These are phyloP conservation scores for Tiphia femorata DNA, from an alignment of 2,888 invertebrate genomes.

Conservation along the genomic window DNA sequence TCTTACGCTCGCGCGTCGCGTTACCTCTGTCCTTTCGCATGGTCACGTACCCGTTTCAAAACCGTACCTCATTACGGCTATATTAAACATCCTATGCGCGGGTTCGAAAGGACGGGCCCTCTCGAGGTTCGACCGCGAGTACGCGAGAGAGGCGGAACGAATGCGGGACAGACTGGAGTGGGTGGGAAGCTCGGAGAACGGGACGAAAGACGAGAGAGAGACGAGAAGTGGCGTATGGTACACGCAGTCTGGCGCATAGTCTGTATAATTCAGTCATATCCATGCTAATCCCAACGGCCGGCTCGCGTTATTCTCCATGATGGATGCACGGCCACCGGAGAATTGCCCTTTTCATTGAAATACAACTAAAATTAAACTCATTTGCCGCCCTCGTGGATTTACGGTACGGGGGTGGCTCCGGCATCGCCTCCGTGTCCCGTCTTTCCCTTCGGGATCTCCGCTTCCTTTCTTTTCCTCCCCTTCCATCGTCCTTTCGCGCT, in stretches of 20 bases:
- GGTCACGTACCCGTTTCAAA: constrained; percentile 17
- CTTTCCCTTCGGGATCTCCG: background rate
- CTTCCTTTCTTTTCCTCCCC: background rate
- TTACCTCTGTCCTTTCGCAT: constrained; percentile 3
- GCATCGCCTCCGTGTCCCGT: constrained; percentile 7
- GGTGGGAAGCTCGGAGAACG: constrained; percentile 21
- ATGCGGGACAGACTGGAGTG: constrained; percentile 31
- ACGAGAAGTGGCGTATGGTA: constrained; percentile 54
- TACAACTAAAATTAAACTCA: constrained; percentile 65
- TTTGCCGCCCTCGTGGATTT: constrained; percentile 53
- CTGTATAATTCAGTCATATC: constrained; percentile 66
- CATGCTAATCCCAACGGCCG: constrained; percentile 63
- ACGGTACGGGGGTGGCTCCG: constrained; percentile 15
- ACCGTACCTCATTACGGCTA: constrained; percentile 42
- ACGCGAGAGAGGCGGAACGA: constrained; percentile 30
- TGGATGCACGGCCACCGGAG: constrained; percentile 62
- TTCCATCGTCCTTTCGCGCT: background rate
- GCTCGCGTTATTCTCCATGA: constrained; percentile 61
- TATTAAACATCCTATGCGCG: constrained; percentile 46
- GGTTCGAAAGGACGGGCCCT: constrained; percentile 57
- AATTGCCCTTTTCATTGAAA: constrained; percentile 65
- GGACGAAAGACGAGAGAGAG: constrained; percentile 27
- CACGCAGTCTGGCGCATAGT: constrained; percentile 64
- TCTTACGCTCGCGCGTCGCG: background rate
- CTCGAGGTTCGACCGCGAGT: constrained; percentile 48